Base-by-base conservation (phyloP, 2,113 vertebrate species). In the Pardalotus punctatus region DNA sequence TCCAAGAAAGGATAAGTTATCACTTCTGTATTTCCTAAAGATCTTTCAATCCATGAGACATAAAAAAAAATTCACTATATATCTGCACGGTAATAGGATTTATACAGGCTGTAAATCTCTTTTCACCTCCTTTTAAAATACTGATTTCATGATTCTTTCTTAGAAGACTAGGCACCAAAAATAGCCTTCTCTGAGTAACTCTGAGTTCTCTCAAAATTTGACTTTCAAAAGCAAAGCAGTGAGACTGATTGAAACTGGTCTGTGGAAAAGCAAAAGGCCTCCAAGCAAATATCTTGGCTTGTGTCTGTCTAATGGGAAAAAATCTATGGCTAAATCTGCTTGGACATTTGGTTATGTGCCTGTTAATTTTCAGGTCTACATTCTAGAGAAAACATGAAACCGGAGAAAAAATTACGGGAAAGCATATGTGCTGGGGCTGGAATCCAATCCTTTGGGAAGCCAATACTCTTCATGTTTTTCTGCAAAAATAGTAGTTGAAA, bases 21-120 rank as follows among this genome's bases (percentile, higher is more conserved):
- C 47, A 54, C 51, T 74, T 62, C 38, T 43, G 54, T 70, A 72
- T 72, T 95, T 94, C 81, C 54, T 66, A 62, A 91, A 82, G 71
- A 86, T 76, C 51, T 80, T 90, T 88, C 93, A 77, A 56, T n/a
- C 36, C 76, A 73, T 35, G 62, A 92, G 62, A 92, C 11, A 10
- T 90, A 86, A 81, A 70, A 88, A 58, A 95, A 85, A 22, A 5
- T 40, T 81, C 47, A 47, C 35, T 78, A 56, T 51, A 17, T 72
- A 90, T 66, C 76, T 88, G 62, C 64, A 93, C 66, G 29, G 82
- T 86, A 94, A 94, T 85, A 88, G 76, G 93, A 94, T 96, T 96
- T 94, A 73, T 77, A 91, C 9, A 92, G 79, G 73, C 74, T 67
- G 71, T 36, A 96, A 94, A 93, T 95, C 66, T 93, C 71, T 93